Evolutionary conservation across 2,797 vertebrate genomes (phyloP), one percentile per base, ranked within the genome.

Genomic region (Chromobotia macracanthus): DNA sequence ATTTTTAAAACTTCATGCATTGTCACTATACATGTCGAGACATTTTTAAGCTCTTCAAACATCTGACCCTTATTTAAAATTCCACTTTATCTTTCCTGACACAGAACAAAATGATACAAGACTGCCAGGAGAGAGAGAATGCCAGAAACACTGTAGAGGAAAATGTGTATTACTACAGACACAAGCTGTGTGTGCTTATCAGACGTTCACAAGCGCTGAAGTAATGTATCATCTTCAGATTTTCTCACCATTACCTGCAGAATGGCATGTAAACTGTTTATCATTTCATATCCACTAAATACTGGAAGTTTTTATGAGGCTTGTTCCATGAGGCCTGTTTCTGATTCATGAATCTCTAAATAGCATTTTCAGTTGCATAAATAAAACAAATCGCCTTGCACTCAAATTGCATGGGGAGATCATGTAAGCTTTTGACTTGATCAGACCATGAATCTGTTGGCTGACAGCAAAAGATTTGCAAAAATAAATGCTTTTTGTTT

Each of bases 91-190:
- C 64, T 60, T 75, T 67, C 80, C 51, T 75, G 41, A 65, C 31
- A 74, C 86, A 95, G 94, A 91, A 90, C 15, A 92, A 94, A 86
- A 95, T 95, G 93, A 94, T 94, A 61, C 94, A 95, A 81, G 93
- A 95, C 84, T 93, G 93, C 53, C 81, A 93, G 81, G 93, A 95
- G 82, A 88, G 93, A 75, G 95, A 94, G 16, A 92, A 94, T 75
- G 94, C 94, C 11, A 95, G 94, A 86, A 95, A 95, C 15, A 92
- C 93, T 0, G 94, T 95, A 48, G 93, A 96, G 73, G 95, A 95
- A 28, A 94, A 93, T 55, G 92, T 95, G 0, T 95, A 95, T 75
- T 91, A 94, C 78, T 94, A 93, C 85, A 90, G 93, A 58, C 93
- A 95, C 82, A 94, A 94, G 79, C 89, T 95, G 10, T n/a, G n/a